phyloP scores from a whole-genome alignment of 2,113 vertebrate species.

The Thoracochromis brauschi region DNA sequence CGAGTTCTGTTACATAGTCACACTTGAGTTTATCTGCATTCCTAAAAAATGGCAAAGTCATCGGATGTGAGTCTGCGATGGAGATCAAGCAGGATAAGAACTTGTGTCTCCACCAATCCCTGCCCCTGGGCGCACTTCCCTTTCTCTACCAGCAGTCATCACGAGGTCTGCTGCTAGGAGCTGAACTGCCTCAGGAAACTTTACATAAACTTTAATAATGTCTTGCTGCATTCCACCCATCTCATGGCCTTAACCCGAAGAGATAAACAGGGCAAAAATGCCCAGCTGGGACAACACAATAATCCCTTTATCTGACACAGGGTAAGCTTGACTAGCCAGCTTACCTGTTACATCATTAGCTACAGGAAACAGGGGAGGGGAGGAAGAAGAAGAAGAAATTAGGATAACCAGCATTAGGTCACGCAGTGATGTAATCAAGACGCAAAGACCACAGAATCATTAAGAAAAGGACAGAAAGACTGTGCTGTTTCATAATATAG shows the following conservation, averaged over 20 bases:
- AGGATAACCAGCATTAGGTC: background rate
- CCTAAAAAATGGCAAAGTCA: background rate
- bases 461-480: background rate
- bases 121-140: background rate
- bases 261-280: constrained; percentile 55
- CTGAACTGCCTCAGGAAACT: constrained; percentile 27
- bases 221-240: constrained; percentile 10
- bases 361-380: background rate
- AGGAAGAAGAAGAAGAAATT: background rate
- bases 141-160: background rate
- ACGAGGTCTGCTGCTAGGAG: background rate
- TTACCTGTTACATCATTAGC: constrained; percentile 67
- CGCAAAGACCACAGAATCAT: background rate
- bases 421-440: background rate
- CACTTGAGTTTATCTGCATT: background rate
- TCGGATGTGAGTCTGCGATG: background rate
- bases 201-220: constrained; percentile 31
- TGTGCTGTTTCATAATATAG: rapidly evolving
- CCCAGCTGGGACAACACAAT: constrained; percentile 49
- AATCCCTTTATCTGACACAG: constrained; percentile 63
- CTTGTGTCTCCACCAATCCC: background rate
- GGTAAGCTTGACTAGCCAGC: constrained; percentile 40
- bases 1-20: background rate
- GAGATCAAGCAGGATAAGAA: background rate
- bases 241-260: background rate